Percentiles rank a stretch among this genome's conserved stretches.
These are phyloP conservation scores for Gavia stellata DNA, from an alignment of 2,113 vertebrate species.

Conservation along the genomic window DNA sequence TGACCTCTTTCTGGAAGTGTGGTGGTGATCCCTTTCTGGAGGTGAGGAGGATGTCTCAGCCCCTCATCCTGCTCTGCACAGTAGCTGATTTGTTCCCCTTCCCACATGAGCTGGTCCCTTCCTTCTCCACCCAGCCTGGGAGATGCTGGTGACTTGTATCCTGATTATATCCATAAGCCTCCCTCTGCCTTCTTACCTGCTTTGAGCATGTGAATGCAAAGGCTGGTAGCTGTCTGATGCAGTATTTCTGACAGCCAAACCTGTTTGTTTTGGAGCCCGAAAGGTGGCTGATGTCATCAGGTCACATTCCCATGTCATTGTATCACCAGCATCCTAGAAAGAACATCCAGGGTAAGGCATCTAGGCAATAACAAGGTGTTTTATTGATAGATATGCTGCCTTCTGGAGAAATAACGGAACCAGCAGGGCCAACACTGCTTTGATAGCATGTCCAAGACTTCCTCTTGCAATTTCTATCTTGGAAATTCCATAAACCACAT, in stretches of 20 bases:
- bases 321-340: background rate
- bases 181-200: background rate
- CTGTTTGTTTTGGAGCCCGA: background rate
- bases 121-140: background rate
- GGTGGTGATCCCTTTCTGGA: background rate
- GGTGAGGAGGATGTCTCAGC: background rate
- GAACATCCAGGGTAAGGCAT: background rate
- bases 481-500: background rate
- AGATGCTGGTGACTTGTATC: background rate
- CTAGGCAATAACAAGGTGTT: background rate
- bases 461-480: background rate
- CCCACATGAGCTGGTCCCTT: background rate
- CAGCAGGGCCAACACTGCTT: background rate
- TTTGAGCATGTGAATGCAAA: rapidly evolving
- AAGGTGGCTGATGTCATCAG: background rate
- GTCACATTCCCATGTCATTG: background rate
- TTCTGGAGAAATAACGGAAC: background rate
- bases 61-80: background rate
- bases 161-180: background rate
- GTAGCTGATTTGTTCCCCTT: background rate
- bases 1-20: background rate
- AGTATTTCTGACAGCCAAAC: background rate
- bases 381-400: background rate
- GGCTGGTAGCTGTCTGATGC: background rate
- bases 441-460: background rate